Evolutionary conservation across 2,888 invertebrate genomes (phyloP).

Genomic region (Calliphora vomitoria): DNA sequence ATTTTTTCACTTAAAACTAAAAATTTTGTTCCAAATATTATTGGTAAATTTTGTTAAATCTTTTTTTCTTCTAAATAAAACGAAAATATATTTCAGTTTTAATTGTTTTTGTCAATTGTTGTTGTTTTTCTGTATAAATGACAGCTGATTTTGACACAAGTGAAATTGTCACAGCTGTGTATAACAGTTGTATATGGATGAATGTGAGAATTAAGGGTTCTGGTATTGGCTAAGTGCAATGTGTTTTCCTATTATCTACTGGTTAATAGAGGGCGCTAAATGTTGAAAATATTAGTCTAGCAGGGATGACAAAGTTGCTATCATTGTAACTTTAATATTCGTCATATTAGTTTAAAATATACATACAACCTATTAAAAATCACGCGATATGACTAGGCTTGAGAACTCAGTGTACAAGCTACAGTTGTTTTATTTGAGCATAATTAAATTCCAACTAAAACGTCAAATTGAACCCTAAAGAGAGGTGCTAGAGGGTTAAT

Average conservation of each 20-base stretch:
- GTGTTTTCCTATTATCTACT: not conserved
- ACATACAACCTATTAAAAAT: no score
- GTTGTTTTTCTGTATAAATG: not conserved
- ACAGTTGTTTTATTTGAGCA: no score
- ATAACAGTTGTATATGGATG: not conserved
- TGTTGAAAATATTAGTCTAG: no score
- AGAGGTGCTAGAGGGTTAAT: no score
- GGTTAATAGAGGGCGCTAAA: not conserved
- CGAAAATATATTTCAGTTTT: not conserved
- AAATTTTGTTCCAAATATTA: conserved; percentile 51
- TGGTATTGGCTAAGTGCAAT: not conserved
- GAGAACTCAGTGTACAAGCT: no score
- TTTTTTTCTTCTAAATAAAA: not conserved
- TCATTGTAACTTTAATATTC: no score
- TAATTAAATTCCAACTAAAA: no score
- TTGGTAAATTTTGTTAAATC: conserved; percentile 15
- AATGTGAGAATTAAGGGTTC: not conserved
- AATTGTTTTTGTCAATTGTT: not conserved
- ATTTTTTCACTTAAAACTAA: conserved; percentile 62
- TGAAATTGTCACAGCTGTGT: no score
- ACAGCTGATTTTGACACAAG: conserved; percentile 28
- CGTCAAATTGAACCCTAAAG: no score
- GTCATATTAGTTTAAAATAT: no score
- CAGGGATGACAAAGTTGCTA: no score
- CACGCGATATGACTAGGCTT: no score